Base-by-base conservation (phyloP, 2,888 invertebrate genomes). In the Oithona nana region DNA sequence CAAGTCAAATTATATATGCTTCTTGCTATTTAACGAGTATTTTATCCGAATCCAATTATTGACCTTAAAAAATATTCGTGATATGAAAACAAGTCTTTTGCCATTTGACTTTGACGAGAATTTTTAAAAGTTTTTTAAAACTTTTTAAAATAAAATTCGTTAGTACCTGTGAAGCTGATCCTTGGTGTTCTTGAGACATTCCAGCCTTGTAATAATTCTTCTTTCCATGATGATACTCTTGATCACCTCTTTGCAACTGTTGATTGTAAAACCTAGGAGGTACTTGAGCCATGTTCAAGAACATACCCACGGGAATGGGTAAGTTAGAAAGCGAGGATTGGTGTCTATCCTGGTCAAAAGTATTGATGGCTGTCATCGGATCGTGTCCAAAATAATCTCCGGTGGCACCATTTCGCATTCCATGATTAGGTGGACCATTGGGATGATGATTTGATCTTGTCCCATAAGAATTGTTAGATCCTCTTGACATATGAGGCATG, bases 251-350 rank as follows among this genome's bases (percentile, higher is more conserved):
- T 69, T 81, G 81, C 68, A 81, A 83, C 69, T 82, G 83, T 68
- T 84, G 83, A 69, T 84, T 84, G 70, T 83, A 83, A 73, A 83
- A 84, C 4, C 84, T 74, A 0, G 84, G 83, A 30, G 83, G 83
- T 63, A 84, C 81, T 68, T 82, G 83, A 16, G 82, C 80, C 84
- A 86, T 89, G 73, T 86, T 89, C 81, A 92, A 85, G 68, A 89
- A 85, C 87, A 94, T 92, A 51, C 92, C 90, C 56, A 90, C 85
- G 0, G 93, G 88, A 2, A 95, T 90, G 0, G 94, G 92, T 67
- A 93, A 79, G 68, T 74, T 76, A 68, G 86, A 86, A 2, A 57
- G 57, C n/a, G 30, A 20, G 20, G 29, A n/a, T 31, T 57, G 57
- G 20, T 29, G 28, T 22, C 26, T 20, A 3, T 26, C 54, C 20